These are phyloP conservation scores for Centropus unirufus DNA, from an alignment of 2,113 vertebrate genomes.

Conservation along the genomic window DNA sequence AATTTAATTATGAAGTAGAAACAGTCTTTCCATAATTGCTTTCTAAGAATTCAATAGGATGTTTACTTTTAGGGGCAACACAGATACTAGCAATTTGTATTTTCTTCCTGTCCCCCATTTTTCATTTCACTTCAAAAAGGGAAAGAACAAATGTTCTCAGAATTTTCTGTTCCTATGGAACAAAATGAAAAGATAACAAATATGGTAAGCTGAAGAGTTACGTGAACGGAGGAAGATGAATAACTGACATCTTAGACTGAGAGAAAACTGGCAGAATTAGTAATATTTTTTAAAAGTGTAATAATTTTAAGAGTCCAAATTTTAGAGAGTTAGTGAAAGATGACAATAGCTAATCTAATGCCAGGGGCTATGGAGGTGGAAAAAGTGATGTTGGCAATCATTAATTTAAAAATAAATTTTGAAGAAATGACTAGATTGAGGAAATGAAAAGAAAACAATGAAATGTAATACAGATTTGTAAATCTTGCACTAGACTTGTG, in stretches of 20 bases:
- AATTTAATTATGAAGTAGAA: background rate
- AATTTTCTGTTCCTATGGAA: background rate
- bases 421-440: background rate
- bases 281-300: background rate
- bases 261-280: background rate
- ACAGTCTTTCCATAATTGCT: background rate
- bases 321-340: background rate
- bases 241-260: background rate
- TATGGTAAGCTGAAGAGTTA: background rate
- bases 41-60: background rate
- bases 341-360: background rate
- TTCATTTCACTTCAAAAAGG: background rate
- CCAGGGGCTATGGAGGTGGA: background rate
- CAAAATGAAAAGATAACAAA: background rate
- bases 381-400: background rate
- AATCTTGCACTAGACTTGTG: background rate
- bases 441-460: background rate
- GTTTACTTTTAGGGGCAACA: background rate
- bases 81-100: background rate
- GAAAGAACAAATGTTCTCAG: background rate
- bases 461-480: background rate
- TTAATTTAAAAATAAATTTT: background rate
- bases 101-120: background rate
- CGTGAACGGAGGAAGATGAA: background rate
- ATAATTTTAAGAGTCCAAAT: background rate